A percentile compares a stretch with the other conserved stretches of the same genome.
phyloP scores from a whole-genome alignment of 1,140 invertebrate species.

The Drosophila tropicalis region DNA sequence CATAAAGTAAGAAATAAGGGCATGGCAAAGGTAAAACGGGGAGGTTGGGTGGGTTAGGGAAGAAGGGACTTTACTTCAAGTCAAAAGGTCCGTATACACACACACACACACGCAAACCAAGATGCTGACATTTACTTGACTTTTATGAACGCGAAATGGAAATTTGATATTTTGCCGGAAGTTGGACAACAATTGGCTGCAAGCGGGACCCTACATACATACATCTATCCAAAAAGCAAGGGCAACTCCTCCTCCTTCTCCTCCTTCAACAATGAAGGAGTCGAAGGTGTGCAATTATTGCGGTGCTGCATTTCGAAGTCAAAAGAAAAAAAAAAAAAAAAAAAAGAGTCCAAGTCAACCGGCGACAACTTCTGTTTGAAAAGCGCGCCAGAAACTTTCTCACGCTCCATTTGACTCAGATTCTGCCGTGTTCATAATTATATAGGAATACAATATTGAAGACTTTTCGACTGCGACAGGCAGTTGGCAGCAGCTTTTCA shows the following conservation, averaged over 20 bases:
- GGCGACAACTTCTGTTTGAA: conserved; percentile 31
- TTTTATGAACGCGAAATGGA: conserved; percentile 54
- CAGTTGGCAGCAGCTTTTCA: conserved; percentile 46
- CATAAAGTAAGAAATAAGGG: conserved; percentile 1
- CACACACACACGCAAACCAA: not conserved
- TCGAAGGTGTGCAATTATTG: conserved; percentile 69
- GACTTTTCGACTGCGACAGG: conserved; percentile 1
- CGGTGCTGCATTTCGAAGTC: conserved; percentile 47
- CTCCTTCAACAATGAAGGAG: conserved; percentile 23
- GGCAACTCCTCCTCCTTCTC: conserved; percentile 57
- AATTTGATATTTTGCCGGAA: conserved; percentile 70
- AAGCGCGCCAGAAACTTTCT: conserved; percentile 78
- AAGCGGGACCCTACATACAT: conserved; percentile 28
- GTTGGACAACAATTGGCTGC: conserved; percentile 75
- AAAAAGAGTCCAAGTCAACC: conserved; percentile 19
- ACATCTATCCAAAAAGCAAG: conserved; percentile 19
- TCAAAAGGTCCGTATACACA: conserved; percentile 23
- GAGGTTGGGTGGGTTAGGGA: conserved; percentile 33
- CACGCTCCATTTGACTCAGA: conserved; percentile 69
- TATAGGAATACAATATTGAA: conserved; percentile 13
- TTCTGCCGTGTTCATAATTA: conserved; percentile 51
- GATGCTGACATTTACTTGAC: conserved; percentile 75
- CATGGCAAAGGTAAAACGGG: conserved; percentile 13
- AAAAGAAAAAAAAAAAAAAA: not conserved
- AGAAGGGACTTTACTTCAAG: conserved; percentile 38